These are phyloP conservation scores for Nycticorax nycticorax DNA, from an alignment of 2,113 vertebrate genomes.

Conservation along the genomic window DNA sequence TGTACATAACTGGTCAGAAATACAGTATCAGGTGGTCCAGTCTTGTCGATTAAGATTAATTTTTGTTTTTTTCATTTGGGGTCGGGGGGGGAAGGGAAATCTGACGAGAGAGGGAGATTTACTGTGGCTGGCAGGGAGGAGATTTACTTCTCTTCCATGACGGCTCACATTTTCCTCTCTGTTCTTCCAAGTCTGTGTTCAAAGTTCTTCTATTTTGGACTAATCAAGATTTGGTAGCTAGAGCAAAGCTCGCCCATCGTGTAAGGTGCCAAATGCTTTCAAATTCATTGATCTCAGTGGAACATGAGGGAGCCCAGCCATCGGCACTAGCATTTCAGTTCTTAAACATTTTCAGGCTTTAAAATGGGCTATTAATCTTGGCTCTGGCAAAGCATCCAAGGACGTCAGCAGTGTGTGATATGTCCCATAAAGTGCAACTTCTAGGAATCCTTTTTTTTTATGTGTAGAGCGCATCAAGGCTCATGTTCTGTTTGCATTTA, in stretches of 20 bases:
- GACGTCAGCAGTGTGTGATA: slow-evolving; percentile 10
- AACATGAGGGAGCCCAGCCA: slow-evolving; percentile 31
- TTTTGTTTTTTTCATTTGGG: neutral
- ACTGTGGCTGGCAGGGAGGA: neutral
- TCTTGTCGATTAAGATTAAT: neutral
- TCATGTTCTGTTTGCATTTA: slow-evolving; percentile 8
- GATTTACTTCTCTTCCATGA: slow-evolving; percentile 10
- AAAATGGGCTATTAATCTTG: slow-evolving; percentile 39
- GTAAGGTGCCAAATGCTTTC: slow-evolving; percentile 40
- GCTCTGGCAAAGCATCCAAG: slow-evolving; percentile 23
- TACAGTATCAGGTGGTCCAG: neutral
- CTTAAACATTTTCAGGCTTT: slow-evolving; percentile 26
- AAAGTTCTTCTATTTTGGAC: slow-evolving; percentile 18
- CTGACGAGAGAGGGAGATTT: neutral
- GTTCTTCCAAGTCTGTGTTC: slow-evolving; percentile 19
- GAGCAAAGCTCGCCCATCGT: slow-evolving; percentile 18
- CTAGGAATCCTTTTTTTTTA: slow-evolving; percentile 35
- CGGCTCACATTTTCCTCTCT: slow-evolving; percentile 21
- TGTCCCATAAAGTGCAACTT: slow-evolving; percentile 40
- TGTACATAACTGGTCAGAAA: neutral
- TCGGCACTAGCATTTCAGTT: slow-evolving; percentile 3
- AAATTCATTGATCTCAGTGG: slow-evolving; percentile 59
- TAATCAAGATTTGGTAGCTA: slow-evolving; percentile 56
- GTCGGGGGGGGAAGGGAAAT: neutral
- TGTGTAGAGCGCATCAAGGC: neutral